Base-by-base conservation (phyloP, 2,797 vertebrate species). In the Alauda arvensis region DNA sequence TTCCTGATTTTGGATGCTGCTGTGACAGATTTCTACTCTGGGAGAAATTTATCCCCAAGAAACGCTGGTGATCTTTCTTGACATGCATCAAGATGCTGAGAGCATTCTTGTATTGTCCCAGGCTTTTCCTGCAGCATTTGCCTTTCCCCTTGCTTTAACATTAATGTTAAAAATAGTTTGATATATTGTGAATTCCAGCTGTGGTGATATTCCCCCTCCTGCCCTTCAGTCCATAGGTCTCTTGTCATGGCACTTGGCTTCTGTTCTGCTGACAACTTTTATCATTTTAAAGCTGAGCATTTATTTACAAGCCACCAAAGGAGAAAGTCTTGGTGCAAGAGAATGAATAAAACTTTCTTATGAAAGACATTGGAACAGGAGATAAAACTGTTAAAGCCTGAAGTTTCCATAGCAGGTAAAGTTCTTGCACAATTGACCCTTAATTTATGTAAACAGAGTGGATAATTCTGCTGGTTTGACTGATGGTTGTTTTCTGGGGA, bases 11-110 rank as follows among this genome's bases (percentile, higher is more conserved):
- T 74, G n/a, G 71, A 84, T 67, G 33, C 12, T 37, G 49, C 69
- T 87, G 60, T 93, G 91, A 82, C 37, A 86, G 34, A 65, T 77
- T 88, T 65, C 61, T 88, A 60, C 74, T 39, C 78, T 60, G 77
- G 65, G 75, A 80, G 26, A 48, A 61, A 77, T 67, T 25, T 46
- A 53, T 93, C 65, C 62, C 55, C 72, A 51, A n/a, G 40, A 80
- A 89, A 52, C 13, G 42, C 18, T 60, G 83, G 60, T 90, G 52
- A 40, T 31, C 45, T 67, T 26, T 80, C 62, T 75, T 90, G 40
- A 57, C 61, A 45, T 43, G 49, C 20, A 86, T 85, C 52, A 89
- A 67, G 72, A 76, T 13, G 5, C 42, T 77, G 60, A 40, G 57
- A 82, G 14, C 18, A 43, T 89, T 88, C 67, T 62, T 77, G 29